Base-by-base conservation (phyloP, 1,140 invertebrate genomes). In the Zelostemma sp. region DNA sequence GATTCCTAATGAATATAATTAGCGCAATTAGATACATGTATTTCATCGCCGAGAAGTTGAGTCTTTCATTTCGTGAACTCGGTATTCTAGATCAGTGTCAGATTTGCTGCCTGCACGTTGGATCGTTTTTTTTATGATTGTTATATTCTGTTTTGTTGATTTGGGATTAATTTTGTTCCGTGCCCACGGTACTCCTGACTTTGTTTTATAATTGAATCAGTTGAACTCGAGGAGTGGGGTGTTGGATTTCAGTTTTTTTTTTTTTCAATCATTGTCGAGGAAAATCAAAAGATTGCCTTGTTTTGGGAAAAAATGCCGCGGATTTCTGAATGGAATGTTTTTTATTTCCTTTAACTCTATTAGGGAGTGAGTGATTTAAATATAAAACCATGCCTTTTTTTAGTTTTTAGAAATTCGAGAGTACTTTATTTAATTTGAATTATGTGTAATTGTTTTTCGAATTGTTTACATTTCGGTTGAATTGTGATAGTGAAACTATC, bases 1-100 rank as follows among this genome's bases (percentile, higher is more conserved):
- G 17, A 58, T 65, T 54, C 38, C 55, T 65, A 58, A 18, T n/a
- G 6, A 40, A 47, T 38, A 25, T 50, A 48, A 17, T 33, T 56
- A 59, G 25, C 12, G 28, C 33, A 56, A 64, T 53, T 59, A 66
- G 38, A n/a, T 59, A 59, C 47, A 17, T 54, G 31, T 45, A 50
- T 43, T n/a, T 35, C 35, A 54, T 28, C 25, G 31, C 31, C 35
- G 38, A 15, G 41, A 17, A 48, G 33, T 40, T 25, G 14, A 46
- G 18, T 12, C 15, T 21, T 53, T 41, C 12, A n/a, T 21, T 53
- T 51, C 8, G 19, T 17, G 16, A 16, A 43, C 40, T 43, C 15
- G 40, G 16, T 35, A n/a, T 35, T 25, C 8, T 25, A n/a, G n/a
- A n/a, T n/a, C n/a, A 28, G 3, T 28, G 25, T 28, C 25, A 8